Evolutionary conservation across 2,797 vertebrate species (phyloP).

Genomic region (Siniperca undulata): DNA sequence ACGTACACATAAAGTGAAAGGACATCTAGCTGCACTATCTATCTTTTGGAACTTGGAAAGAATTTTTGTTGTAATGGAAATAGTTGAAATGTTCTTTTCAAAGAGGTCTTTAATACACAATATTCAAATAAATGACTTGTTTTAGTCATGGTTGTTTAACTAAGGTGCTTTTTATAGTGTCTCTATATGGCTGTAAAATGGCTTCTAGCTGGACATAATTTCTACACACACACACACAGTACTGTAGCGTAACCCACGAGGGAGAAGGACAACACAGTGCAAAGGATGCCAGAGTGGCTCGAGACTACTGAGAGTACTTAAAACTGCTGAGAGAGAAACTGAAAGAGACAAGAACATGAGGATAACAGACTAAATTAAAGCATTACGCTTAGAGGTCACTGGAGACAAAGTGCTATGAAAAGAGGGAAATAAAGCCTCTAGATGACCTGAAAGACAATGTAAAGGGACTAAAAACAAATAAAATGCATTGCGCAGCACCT

Average conservation of each 20-base stretch:
- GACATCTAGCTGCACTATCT: background rate
- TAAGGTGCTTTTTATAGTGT: background rate
- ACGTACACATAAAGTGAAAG: background rate
- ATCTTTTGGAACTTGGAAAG: background rate
- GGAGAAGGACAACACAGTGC: conserved; percentile 5
- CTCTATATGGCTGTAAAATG: conserved; percentile 5
- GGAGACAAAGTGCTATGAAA: conserved; percentile 8
- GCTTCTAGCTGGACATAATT: conserved; percentile 12
- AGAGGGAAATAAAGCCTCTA: background rate
- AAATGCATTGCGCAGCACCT: background rate
- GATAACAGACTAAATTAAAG: conserved; percentile 12
- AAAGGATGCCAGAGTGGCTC: background rate
- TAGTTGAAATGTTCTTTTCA: background rate
- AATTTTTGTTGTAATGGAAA: background rate
- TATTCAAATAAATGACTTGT: background rate
- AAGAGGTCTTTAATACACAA: background rate
- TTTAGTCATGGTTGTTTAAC: background rate
- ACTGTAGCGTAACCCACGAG: conserved; percentile 21
- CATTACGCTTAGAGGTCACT: background rate
- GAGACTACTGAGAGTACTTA: background rate
- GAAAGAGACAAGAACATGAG: background rate
- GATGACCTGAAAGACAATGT: conserved; percentile 3
- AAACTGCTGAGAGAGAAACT: conserved; percentile 19
- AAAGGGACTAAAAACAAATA: background rate
- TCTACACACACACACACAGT: conserved; percentile 48